phyloP scores from a whole-genome alignment of 2,888 invertebrate genomes.

The Drosophila kanekoi region DNA sequence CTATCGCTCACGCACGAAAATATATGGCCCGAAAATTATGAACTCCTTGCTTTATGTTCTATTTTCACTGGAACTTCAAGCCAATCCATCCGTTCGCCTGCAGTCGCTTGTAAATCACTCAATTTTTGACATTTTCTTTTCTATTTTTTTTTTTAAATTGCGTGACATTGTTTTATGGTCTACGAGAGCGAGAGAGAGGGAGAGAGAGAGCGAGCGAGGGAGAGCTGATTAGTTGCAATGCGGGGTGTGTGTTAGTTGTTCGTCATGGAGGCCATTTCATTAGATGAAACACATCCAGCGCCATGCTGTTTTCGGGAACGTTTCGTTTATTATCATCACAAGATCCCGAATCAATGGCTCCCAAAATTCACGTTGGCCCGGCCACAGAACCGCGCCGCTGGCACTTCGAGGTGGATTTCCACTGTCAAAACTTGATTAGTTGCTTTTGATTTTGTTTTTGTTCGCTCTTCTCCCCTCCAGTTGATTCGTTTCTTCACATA shows the following conservation, averaged over 20 bases:
- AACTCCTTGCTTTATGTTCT: constrained; percentile 64
- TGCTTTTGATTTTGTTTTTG: constrained; percentile 64
- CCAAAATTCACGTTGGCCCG: constrained; percentile 13
- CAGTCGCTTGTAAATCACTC: constrained; percentile 84
- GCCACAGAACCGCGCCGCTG: constrained; percentile 41
- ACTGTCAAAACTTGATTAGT: constrained; percentile 84
- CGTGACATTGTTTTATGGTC: constrained; percentile 85
- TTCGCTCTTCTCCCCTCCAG: constrained; percentile 18
- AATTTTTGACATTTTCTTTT: constrained; percentile 83
- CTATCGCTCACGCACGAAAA: constrained; percentile 50
- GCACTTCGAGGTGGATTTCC: constrained; percentile 79
- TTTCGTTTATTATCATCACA: constrained; percentile 28
- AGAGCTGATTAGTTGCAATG: constrained; percentile 12
- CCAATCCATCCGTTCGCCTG: constrained; percentile 51
- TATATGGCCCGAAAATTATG: constrained; percentile 58
- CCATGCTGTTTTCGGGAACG: constrained; percentile 43
- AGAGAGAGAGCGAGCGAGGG: constrained; percentile 8
- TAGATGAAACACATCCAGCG: constrained; percentile 52
- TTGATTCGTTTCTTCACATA: constrained; percentile 11
- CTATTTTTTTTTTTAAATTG: constrained; percentile 80
- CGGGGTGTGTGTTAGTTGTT: constrained; percentile 48
- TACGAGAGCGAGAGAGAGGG: constrained; percentile 56
- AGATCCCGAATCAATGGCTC: constrained; percentile 26
- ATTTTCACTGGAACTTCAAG: constrained; percentile 65
- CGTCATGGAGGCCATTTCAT: constrained; percentile 71